Percentiles rank a stretch among this genome's conserved stretches.
Conservation (phyloP, 2,113 vertebrate genomes). For the Cichladusa arquata region DNA sequence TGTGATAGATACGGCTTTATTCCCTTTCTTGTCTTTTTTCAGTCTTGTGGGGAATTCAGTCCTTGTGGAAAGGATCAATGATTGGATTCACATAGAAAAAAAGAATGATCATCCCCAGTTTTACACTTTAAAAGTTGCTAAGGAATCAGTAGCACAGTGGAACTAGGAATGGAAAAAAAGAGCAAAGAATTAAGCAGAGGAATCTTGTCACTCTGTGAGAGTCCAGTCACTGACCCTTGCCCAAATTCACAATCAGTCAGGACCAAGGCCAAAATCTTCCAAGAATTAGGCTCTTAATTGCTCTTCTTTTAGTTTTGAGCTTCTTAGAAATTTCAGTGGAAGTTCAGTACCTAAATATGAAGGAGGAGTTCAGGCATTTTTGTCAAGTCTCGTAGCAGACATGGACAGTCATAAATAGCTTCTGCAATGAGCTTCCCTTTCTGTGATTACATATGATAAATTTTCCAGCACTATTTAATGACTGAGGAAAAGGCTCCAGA, state of each 20-base stretch:
- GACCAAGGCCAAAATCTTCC: neutral
- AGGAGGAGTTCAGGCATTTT: neutral
- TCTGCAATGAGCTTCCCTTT: neutral
- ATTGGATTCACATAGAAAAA: neutral
- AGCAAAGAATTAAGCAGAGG: neutral
- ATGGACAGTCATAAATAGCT: neutral
- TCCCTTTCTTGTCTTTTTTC: neutral
- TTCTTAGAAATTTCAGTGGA: neutral
- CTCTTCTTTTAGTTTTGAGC: neutral
- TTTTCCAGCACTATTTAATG: neutral
- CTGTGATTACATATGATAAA: neutral
- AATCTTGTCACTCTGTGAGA: neutral
- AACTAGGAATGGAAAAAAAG: neutral
- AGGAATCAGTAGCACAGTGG: neutral
- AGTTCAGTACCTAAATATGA: neutral
- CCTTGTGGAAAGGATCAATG: neutral
- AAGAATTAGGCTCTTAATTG: neutral
- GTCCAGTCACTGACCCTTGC: neutral
- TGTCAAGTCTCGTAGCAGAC: neutral
- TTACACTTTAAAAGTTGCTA: neutral
- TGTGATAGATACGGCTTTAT: fast-evolving
- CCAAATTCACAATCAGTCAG: neutral
- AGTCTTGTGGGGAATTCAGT: neutral
- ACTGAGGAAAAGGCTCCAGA: neutral
- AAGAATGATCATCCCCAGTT: neutral